Conservation (phyloP, 2,113 vertebrate genomes). For the Micronycteris hirsuta region DNA sequence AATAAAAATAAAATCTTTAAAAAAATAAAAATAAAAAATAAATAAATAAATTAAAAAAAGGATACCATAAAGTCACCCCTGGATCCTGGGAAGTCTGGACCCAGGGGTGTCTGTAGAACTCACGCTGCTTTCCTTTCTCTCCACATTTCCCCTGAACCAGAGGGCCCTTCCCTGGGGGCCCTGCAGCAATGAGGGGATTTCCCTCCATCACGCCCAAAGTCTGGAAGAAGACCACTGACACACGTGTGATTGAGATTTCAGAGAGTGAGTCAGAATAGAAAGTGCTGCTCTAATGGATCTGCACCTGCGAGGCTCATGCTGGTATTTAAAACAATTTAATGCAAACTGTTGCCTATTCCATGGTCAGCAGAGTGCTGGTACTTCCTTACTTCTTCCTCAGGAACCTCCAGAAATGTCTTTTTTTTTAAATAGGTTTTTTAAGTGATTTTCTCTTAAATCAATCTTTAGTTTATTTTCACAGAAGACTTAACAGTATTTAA, state of each 20-base stretch:
- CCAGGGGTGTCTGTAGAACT: not conserved
- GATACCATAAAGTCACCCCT: not conserved
- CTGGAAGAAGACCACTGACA: not conserved
- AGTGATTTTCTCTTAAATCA: not conserved
- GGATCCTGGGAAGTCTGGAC: not conserved
- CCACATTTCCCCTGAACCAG: not conserved
- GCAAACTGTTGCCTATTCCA: not conserved
- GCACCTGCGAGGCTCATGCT: not conserved
- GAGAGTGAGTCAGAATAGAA: not conserved
- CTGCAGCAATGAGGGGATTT: not conserved
- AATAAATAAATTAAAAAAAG: too few relatives aligned
- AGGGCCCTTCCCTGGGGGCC: not conserved
- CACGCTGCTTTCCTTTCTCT: not conserved
- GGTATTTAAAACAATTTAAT: not conserved
- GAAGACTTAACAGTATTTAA: not conserved
- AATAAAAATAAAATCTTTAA: not conserved
- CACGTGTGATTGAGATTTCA: not conserved
- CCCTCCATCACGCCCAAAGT: not conserved
- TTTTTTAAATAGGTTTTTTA: not conserved
- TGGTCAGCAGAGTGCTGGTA: not conserved
- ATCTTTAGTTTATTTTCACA: not conserved
- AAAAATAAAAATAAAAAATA: too few relatives aligned
- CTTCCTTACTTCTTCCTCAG: not conserved
- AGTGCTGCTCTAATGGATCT: not conserved
- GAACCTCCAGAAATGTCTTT: not conserved